A percentile compares a stretch with the other conserved stretches of the same genome.
Evolutionary conservation across 2,113 vertebrate species (phyloP).

Genomic region (Ptilonorhynchus violaceus): DNA sequence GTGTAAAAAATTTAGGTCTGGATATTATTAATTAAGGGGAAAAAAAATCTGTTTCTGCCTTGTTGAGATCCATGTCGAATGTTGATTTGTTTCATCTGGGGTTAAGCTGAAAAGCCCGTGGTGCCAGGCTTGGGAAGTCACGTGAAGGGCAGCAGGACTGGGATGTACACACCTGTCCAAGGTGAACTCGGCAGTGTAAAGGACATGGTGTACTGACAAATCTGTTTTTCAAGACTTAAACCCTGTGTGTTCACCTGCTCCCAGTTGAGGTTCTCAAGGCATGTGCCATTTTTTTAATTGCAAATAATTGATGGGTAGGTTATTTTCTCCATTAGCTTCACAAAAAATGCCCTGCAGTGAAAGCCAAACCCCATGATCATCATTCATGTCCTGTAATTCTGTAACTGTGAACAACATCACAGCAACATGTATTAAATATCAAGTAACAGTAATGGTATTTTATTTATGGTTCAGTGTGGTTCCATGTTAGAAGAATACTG

Average conservation of each 20-base stretch:
- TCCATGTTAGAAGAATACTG: neutral
- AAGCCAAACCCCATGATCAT: neutral
- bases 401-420: neutral
- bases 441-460: neutral
- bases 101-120: neutral
- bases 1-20: neutral
- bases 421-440: neutral
- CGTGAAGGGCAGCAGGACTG: neutral
- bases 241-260: neutral
- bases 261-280: neutral
- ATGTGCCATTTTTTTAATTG: neutral
- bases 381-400: neutral
- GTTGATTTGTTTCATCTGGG: neutral
- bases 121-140: neutral
- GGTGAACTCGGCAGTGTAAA: neutral
- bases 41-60: neutral
- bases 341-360: neutral
- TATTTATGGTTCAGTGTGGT: neutral
- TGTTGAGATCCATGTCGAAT: neutral
- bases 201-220: neutral
- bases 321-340: neutral
- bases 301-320: neutral
- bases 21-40: neutral
- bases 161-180: neutral
- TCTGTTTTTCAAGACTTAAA: neutral